Base-by-base conservation (phyloP, 2,888 invertebrate species). In the Ichneumon xanthorius region DNA sequence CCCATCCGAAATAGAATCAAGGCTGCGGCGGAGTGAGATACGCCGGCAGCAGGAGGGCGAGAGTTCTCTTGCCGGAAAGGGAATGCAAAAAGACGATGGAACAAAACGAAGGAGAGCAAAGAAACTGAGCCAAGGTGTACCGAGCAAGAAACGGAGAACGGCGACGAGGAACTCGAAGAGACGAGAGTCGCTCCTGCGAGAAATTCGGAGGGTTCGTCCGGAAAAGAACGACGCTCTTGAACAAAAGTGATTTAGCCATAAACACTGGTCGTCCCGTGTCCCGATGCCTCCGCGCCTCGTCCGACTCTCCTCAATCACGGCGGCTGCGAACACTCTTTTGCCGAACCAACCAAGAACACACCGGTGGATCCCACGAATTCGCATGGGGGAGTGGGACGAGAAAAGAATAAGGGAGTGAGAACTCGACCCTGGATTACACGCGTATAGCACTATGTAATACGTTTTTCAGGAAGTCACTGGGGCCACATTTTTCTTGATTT, bases 401-500 rank as follows among this genome's bases (percentile, higher is more conserved):
- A 72, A 76, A 67, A 45, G 76, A 78, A 61, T 72, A 55, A 68
- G 65, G 80, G 70, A 48, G 71, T 61, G 75, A 85, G 73, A 68
- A 85, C 63, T 73, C 61, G 63, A 55, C 55, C 70, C 79, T 71
- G 86, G 70, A 71, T 85, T 83, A 86, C 73, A 78, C 68, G 76
- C 86, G 82, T 86, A 80, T 58, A 80, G 45, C 16, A 48, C 67
- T 72, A 81, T 84, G 79, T 79, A 85, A 85, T 85, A 85, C 82
- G 71, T 84, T 84, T 86, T 88, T 86, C 77, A 83, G 88, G 85
- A 90, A 92, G 90, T 91, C 92, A 88, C 90, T 88, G 87, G 92
- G 92, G 91, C 88, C 89, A 89, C 92, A 91, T 92, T 93, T 92
- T 89, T 93, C 93, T 92, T 92, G 93, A 92, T 92, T 93, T 92